phyloP scores from a whole-genome alignment of 1,140 invertebrate genomes.

The Drosophila cardini region DNA sequence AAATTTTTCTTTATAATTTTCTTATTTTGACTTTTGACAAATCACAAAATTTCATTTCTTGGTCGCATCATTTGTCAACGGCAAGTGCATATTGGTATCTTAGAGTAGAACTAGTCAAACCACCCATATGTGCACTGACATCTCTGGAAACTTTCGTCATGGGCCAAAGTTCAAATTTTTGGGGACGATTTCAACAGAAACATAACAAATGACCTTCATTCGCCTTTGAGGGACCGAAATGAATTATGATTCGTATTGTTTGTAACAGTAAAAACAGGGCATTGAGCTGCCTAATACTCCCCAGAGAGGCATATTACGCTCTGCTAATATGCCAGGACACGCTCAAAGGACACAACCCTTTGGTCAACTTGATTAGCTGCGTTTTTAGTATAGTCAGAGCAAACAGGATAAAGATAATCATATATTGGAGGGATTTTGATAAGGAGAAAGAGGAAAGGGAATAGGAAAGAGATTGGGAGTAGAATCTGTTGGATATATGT shows the following conservation, averaged over 20 bases:
- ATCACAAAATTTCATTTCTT: slow-evolving; percentile 55
- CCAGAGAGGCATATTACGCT: slow-evolving; percentile 39
- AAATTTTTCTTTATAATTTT: slow-evolving; percentile 62
- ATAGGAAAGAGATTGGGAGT: too few species aligned
- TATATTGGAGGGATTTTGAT: slow-evolving; percentile 27
- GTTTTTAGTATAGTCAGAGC: neutral
- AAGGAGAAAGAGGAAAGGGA: too few species aligned
- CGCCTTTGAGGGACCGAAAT: slow-evolving; percentile 49
- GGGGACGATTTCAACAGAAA: slow-evolving; percentile 20
- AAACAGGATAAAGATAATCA: slow-evolving; percentile 36
- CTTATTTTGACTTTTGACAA: slow-evolving; percentile 73
- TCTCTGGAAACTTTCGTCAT: slow-evolving; percentile 65
- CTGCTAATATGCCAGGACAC: slow-evolving; percentile 68
- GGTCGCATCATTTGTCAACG: slow-evolving; percentile 70
- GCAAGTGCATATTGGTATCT: slow-evolving; percentile 43
- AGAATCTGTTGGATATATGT: too few species aligned
- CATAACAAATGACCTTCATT: slow-evolving; percentile 73
- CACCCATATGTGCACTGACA: slow-evolving; percentile 56
- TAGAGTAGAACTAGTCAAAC: slow-evolving; percentile 21
- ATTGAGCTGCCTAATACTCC: slow-evolving; percentile 2
- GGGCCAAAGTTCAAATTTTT: slow-evolving; percentile 35
- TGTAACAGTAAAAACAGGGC: slow-evolving; percentile 7
- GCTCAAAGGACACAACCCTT: slow-evolving; percentile 55
- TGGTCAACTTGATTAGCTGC: slow-evolving; percentile 43
- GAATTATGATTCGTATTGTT: slow-evolving; percentile 55